Percentiles rank a stretch among this genome's conserved stretches.
These are phyloP conservation scores for Aporophyla lueneburgensis DNA, from an alignment of 2,888 invertebrate genomes.

Conservation along the genomic window DNA sequence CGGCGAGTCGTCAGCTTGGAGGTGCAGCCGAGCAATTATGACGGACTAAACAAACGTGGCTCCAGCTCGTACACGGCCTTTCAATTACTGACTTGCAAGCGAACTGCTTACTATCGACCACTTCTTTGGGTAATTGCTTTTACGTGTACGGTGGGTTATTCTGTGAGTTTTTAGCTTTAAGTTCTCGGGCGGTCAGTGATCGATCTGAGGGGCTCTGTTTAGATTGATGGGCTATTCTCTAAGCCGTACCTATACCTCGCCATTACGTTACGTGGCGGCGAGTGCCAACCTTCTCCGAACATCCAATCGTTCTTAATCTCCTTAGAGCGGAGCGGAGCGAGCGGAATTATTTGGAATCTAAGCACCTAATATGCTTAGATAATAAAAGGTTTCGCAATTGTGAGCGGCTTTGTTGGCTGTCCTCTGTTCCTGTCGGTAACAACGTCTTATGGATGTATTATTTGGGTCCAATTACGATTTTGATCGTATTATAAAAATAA, in stretches of 20 bases:
- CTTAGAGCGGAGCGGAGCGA: constrained; percentile 85
- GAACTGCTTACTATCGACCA: constrained; percentile 72
- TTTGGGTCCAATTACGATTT: constrained; percentile 61
- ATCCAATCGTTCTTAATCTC: constrained; percentile 90
- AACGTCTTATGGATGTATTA: constrained; percentile 59
- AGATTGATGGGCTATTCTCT: constrained; percentile 85
- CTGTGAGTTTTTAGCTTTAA: constrained; percentile 65
- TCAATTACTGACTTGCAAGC: constrained; percentile 77
- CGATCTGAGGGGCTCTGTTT: constrained; percentile 76
- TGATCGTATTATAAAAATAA: constrained; percentile 59
- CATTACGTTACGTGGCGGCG: constrained; percentile 78
- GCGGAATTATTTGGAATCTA: constrained; percentile 87
- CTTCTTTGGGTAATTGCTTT: constrained; percentile 76
- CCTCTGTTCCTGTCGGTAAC: constrained; percentile 60
- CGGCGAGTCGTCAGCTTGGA: constrained; percentile 87
- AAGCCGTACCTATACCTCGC: constrained; percentile 76
- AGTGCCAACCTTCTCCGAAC: constrained; percentile 84
- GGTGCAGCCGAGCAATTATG: constrained; percentile 90
- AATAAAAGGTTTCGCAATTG: constrained; percentile 86
- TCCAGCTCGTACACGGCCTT: constrained; percentile 78
- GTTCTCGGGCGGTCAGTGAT: constrained; percentile 77
- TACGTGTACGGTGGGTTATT: constrained; percentile 68
- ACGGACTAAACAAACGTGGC: constrained; percentile 88
- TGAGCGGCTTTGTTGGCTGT: constrained; percentile 59
- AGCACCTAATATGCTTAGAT: constrained; percentile 88